Conservation (phyloP, 2,113 vertebrate genomes). For the Anser cygnoides region DNA sequence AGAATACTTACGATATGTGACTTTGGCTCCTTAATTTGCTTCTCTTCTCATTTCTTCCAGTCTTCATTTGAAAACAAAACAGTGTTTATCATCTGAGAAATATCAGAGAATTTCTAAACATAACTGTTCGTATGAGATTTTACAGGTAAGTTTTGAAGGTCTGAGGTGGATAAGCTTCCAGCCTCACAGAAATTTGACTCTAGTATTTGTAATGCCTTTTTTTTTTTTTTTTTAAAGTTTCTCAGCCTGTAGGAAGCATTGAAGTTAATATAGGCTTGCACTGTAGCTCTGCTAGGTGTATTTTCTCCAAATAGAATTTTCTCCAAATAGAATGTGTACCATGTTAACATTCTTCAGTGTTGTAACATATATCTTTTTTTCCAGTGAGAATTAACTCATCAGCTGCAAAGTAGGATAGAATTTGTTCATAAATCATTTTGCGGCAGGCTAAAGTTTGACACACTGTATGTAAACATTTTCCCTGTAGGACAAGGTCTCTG, state of each 20-base stretch:
- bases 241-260: conserved; percentile 21
- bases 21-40: not conserved
- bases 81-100: conserved; percentile 4
- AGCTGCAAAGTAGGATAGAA: conserved; percentile 19
- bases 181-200: not conserved
- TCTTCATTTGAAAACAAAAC: conserved; percentile 7
- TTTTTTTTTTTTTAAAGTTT: not conserved
- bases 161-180: conserved; percentile 10
- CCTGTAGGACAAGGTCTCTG: not conserved
- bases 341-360: conserved; percentile 48
- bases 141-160: conserved; percentile 25
- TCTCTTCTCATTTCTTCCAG: not conserved
- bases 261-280: conserved; percentile 31
- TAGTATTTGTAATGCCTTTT: not conserved
- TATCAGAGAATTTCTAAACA: conserved; percentile 29
- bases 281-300: conserved; percentile 8
- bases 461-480: not conserved
- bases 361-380: not conserved
- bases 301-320: conserved; percentile 55
- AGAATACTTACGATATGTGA: fast-evolving
- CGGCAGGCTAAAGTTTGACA: conserved; percentile 42
- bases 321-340: conserved; percentile 26
- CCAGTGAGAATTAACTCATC: conserved; percentile 38
- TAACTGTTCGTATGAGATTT: conserved; percentile 44
- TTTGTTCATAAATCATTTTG: conserved; percentile 49